Evolutionary conservation across 2,797 vertebrate species (phyloP), one percentile per base, ranked within the genome.

Genomic region (Triplophysa yarkandensis): DNA sequence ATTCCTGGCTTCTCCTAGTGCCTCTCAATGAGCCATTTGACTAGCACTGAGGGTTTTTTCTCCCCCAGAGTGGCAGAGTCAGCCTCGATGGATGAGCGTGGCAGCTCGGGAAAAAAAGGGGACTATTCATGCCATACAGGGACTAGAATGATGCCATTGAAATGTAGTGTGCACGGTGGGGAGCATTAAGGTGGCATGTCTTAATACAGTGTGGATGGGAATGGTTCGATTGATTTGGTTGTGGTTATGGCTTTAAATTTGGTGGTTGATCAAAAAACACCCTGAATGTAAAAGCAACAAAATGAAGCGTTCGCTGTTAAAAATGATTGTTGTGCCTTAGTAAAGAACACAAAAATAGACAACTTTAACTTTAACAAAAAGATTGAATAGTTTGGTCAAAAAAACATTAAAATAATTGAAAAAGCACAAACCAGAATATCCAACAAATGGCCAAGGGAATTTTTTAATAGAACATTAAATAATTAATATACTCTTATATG

Each of bases 11-110:
- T 81, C 74, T 72, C 58, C 74, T 68, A 77, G 70, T 52, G 64
- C 19, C 70, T 77, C 57, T 82, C 74, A 77, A 80, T 80, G 76
- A 80, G 64, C 76, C 68, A 52, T 80, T 81, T 80, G 74, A 81
- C 77, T 80, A 65, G 68, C 64, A 55, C 57, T 43, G 71, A 72
- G 60, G 75, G 55, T 36, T 71, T 81, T 63, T 41, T 54, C 21
- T 4, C 52, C 52, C 48, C 36, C 64, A 21, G 60, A 62, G 68
- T 68, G 48, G 57, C 72, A 61, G 57, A 76, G 68, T 52, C 73
- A 75, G 66, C 34, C 69, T 78, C 77, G 67, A 72, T 32, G 43
- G 36, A 78, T 73, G 63, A 78, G 44, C 30, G 48, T 68, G 55
- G 41, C 28, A 62, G 71, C 50, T 54, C 21, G 1, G 8, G 14